Evolutionary conservation across 2,888 invertebrate species (phyloP), one percentile per base, ranked within the genome.

Genomic region (Eupithecia exiguata): DNA sequence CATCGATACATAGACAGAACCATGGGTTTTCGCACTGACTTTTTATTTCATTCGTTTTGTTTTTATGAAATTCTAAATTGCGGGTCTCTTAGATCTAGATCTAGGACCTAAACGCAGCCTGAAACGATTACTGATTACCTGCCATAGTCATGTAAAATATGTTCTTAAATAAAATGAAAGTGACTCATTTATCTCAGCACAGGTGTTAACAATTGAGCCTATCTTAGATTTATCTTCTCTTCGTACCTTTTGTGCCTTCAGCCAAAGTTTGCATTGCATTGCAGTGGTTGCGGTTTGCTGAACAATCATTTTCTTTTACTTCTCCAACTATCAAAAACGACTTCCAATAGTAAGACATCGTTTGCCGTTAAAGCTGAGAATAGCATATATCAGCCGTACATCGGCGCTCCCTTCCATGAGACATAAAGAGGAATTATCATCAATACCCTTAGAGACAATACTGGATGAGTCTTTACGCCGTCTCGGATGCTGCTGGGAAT

Each of bases 341-440:
- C 74, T 80, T 81, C 78, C 78, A 76, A 65, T 82, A 80, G 82
- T 86, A 84, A 73, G 76, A 70, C 76, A 73, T 72, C 73, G 72
- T 76, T 80, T 79, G 80, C 81, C 82, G 82, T 84, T 84, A 83
- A 77, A 84, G 83, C 77, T 74, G 80, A 78, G 78, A 84, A 84
- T 83, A 72, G 81, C 81, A 81, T 84, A 84, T 83, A 85, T 86
- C 82, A 83, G 79, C 69, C 78, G 78, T 78, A 84, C 86, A 86
- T 84, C 74, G 84, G 78, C 82, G 83, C 86, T 86, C 82, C 82
- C 81, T 84, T 83, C 82, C 84, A 87, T 86, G 84, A 83, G 83
- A 85, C 82, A 88, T 89, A 89, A 89, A 89, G 84, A 87, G 87
- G 86, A 89, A 89, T 90, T 87, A 89, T 87, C 87, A 89, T 89